Evolutionary conservation across 2,113 vertebrate genomes (phyloP).

Genomic region (Saccopteryx leptura): DNA sequence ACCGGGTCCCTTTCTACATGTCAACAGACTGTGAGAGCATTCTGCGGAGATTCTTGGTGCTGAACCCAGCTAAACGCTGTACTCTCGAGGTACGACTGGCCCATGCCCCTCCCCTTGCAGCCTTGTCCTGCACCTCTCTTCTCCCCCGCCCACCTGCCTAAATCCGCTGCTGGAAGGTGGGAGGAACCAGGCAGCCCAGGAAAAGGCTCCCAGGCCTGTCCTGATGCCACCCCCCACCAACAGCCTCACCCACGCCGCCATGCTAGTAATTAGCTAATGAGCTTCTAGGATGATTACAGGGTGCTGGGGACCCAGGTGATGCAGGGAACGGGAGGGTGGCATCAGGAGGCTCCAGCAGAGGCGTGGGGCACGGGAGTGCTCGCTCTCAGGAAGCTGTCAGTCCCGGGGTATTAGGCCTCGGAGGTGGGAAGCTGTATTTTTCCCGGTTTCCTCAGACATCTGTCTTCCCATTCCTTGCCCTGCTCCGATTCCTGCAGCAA

Average conservation of each 20-base stretch:
- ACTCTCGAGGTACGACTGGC: constrained; percentile 92
- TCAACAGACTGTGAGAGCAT: constrained; percentile 98
- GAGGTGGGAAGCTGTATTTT: background rate
- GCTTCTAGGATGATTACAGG: constrained; percentile 75
- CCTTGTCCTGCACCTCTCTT: background rate
- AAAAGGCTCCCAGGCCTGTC: background rate
- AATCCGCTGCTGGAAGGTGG: fast-evolving
- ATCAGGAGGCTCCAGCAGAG: background rate
- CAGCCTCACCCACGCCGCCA: background rate
- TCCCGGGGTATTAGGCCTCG: background rate
- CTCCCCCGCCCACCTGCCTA: fast-evolving
- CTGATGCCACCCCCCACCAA: fast-evolving
- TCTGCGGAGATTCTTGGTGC: constrained; percentile 95
- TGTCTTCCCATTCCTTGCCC: background rate
- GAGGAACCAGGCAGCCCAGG: background rate
- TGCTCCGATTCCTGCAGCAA: constrained; percentile 88
- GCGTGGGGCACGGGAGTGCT: background rate
- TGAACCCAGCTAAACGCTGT: constrained; percentile 96
- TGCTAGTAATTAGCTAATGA: constrained; percentile 81
- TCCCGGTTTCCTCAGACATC: background rate
- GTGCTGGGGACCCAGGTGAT: constrained; percentile 57
- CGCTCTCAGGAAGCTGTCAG: background rate
- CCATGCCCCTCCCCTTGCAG: fast-evolving
- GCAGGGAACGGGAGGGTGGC: background rate
- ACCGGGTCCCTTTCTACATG: constrained; percentile 98